Base-by-base conservation (phyloP, 2,888 invertebrate species). In the Clepsis dumicolana region DNA sequence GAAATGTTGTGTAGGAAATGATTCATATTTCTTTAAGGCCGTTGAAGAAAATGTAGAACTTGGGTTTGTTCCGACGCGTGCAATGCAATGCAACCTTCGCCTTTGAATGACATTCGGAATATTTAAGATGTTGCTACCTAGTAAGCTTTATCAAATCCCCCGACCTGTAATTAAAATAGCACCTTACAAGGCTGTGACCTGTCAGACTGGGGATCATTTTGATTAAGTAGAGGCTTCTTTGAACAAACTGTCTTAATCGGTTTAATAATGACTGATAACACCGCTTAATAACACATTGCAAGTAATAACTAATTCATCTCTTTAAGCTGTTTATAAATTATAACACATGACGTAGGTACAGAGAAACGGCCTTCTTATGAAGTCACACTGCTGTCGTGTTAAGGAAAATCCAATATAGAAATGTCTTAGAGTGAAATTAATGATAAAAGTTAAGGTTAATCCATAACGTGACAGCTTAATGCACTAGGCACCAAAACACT, bases 391-490 rank as follows among this genome's bases (percentile, higher is more conserved):
- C 8, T 35, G 5, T 35, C 35, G 35, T 12, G 35, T 48, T 16
- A 41, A 38, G 18, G 44, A 62, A 44, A 50, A 24, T 16, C 24
- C 38, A 62, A 57, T 4, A 57, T 7, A 63, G 29, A 63, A 38
- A 35, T 63, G 29, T 57, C 61, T 70, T 50, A 64, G 65, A 68
- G 65, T 68, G 21, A 21, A 63, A 69, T 70, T 60, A 64, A 66
- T 56, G 61, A 44, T 32, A 59, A 35, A 62, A 82, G 77, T 77
- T 81, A 83, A 80, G 81, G 81, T 83, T 85, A 81, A 82, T 84
- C 81, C 79, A 80, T 76, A 80, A 78, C 80, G 81, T 84, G 86
- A 84, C 85, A 81, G 82, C 79, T 84, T 87, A 86, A 87, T 87
- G 86, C 83, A 86, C 59, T 64, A 67, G 63, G 79, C 79, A 78